phyloP scores from a whole-genome alignment of 2,113 vertebrate genomes.

The Forbesichthys agassizii region DNA sequence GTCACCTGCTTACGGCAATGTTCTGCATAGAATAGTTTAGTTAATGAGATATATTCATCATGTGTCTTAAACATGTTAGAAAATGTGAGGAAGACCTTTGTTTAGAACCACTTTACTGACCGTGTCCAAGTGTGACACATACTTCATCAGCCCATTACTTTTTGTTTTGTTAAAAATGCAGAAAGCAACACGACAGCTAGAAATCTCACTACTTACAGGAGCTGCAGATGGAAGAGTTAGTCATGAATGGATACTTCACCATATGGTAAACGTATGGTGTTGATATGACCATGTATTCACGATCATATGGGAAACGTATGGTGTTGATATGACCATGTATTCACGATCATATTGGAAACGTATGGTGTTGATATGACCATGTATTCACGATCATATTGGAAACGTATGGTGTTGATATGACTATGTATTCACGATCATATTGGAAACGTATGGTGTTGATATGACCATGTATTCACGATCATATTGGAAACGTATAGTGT shows the following conservation, averaged over 20 bases:
- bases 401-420: neutral
- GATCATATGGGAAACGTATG: neutral
- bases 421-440: neutral
- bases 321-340: neutral
- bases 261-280: neutral
- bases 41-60: neutral
- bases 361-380: neutral
- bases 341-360: neutral
- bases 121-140: neutral
- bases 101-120: neutral
- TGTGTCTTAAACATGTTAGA: neutral
- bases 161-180: neutral
- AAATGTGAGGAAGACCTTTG: neutral
- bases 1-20: neutral
- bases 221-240: no score
- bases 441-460: neutral
- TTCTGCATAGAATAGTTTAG: neutral
- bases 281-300: neutral
- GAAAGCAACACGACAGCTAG: neutral
- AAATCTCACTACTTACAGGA: no score
- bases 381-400: neutral
- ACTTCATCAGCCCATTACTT: slow-evolving; percentile 29
- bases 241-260: neutral
- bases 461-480: neutral
- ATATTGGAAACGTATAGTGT: neutral